Evolutionary conservation across 2,797 vertebrate species (phyloP).

Genomic region (Ceryle rudis): DNA sequence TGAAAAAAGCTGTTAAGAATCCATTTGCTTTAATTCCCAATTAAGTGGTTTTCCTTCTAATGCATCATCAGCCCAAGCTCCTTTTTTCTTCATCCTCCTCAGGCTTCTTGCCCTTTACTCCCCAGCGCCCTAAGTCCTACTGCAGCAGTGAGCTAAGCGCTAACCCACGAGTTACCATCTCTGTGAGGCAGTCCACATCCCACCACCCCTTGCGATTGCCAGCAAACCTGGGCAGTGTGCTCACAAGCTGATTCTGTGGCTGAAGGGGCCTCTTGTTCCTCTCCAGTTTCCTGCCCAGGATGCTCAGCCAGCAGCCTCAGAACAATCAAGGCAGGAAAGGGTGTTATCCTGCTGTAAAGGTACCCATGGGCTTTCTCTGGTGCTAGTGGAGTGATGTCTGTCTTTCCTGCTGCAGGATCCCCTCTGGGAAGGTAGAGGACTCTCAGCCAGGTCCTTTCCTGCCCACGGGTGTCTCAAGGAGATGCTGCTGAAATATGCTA

Average conservation of each 20-base stretch:
- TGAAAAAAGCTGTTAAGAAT: neutral
- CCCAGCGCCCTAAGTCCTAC: neutral
- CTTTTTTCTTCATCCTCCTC: neutral
- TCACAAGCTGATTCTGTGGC: neutral
- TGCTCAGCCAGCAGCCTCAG: neutral
- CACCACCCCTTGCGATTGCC: fast-evolving
- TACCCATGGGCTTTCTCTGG: fast-evolving
- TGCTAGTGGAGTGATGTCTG: fast-evolving
- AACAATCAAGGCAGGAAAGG: neutral
- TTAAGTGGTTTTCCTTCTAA: neutral
- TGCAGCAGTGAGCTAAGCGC: neutral
- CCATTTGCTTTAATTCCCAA: neutral
- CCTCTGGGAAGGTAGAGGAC: neutral
- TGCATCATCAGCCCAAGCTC: neutral
- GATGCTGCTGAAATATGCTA: neutral
- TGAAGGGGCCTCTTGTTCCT: neutral
- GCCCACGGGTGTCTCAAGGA: fast-evolving
- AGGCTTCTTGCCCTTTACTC: neutral
- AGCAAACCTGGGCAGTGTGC: fast-evolving
- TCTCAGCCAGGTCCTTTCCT: neutral
- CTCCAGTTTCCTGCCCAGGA: neutral
- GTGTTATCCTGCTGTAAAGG: neutral
- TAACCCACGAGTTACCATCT: neutral
- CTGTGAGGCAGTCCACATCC: fast-evolving
- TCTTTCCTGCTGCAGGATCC: neutral